Evolutionary conservation across 2,888 invertebrate genomes (phyloP).

Genomic region (Villa cingulata): DNA sequence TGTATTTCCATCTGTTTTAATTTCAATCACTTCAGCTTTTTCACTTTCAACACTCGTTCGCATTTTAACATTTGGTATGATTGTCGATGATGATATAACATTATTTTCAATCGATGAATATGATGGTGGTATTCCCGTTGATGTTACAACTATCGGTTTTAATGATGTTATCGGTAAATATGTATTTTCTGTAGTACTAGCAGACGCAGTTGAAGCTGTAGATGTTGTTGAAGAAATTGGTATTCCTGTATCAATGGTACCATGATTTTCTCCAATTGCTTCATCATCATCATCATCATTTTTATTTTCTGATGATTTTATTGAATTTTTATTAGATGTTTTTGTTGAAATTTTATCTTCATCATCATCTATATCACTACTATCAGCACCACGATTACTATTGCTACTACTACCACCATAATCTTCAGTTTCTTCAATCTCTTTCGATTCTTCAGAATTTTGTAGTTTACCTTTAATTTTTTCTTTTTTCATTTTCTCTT

Average conservation of each 20-base stretch:
- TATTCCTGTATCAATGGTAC: conserved; percentile 1
- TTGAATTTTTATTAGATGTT: not conserved
- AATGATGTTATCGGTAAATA: conserved; percentile 21
- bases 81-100: not conserved
- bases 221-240: not conserved
- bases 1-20: conserved; percentile 32
- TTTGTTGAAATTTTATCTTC: not conserved
- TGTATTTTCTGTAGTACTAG: conserved; percentile 1
- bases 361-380: conserved; percentile 9
- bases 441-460: conserved; percentile 18
- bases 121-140: conserved; percentile 23
- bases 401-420: not conserved
- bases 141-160: conserved; percentile 30
- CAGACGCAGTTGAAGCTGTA: conserved; percentile 1
- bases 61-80: not conserved
- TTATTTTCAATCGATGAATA: conserved; percentile 1
- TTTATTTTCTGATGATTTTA: not conserved
- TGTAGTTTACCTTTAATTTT: conserved; percentile 45
- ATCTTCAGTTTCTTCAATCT: conserved; percentile 21
- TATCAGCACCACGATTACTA: conserved; percentile 10
- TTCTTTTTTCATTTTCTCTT: conserved; percentile 59
- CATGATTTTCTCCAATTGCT: conserved; percentile 3
- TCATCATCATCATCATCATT: conserved; percentile 2
- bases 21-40: conserved; percentile 37
- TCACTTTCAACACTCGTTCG: conserved; percentile 28